Base-by-base conservation (phyloP, 64 coral and sea anemone genomes). In the Stichodactyla helianthus region DNA sequence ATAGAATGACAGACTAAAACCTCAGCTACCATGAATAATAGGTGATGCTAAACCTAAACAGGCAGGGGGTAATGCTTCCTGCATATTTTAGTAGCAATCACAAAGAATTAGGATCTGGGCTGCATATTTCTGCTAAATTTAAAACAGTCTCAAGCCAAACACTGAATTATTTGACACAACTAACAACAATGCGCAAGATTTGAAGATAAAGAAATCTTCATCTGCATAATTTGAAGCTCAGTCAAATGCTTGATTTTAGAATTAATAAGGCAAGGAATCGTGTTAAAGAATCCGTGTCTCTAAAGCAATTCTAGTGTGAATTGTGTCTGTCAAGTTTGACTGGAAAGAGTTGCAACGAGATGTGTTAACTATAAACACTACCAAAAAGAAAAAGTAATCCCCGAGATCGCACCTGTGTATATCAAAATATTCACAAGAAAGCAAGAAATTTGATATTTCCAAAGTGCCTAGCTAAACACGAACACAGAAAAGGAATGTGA, bases 1-100 rank as follows among this genome's bases (percentile, higher is more conserved):
- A 74, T 35, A 4, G 27, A 74, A 74, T 31, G 26, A 31, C 68
- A 74, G 19, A 28, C 23, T 28, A 74, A 74, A 74, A 74, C 68
- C 68, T 74, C 68, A 54, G 16, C 52, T 14, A 23, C 20, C 50
- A 81, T 81, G 52, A 81, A 81, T 81, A 81, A 81, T 81, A 13
- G 50, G 11, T 52, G 78, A 81, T 81, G 78, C 52, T 81, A 51
- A 11, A 44, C 78, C 44, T 81, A 53, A 27, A 81, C 78, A 81
- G 78, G 78, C 52, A 51, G 78, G 35, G 78, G 78, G 78, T 51
- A 2, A 81, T 51, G 78, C 50, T 54, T 54, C 13, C 4, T 53
- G 78, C 78, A 81, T 81, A 81, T 81, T 54, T 53, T 53, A 81
- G 78, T 79, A 54, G 50, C 50, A 54, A 51, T 6, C 50, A 22